phyloP scores from a whole-genome alignment of 2,113 vertebrate species.

The Dasyurus viverrinus region DNA sequence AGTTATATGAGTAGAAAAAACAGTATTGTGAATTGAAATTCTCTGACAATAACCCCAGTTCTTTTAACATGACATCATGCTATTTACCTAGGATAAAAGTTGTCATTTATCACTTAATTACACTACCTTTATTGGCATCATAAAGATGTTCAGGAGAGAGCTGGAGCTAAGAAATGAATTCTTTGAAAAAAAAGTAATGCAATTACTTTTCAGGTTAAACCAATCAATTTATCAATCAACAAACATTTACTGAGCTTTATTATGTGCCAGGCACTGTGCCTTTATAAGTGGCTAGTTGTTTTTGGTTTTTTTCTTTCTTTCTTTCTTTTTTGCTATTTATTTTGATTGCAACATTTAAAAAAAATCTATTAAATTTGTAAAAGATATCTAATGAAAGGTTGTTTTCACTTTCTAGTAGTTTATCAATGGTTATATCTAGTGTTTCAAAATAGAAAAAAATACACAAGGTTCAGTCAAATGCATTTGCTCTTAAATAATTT shows the following conservation, averaged over 20 bases:
- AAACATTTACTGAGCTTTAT: not conserved
- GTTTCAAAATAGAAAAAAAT: not conserved
- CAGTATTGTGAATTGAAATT: not conserved
- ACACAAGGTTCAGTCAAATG: not conserved
- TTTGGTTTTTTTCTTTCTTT: no score
- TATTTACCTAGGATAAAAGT: not conserved
- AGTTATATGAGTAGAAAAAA: not conserved
- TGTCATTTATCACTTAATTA: constrained; percentile 31
- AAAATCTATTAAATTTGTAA: no score
- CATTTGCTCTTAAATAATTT: not conserved
- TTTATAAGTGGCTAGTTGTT: not conserved
- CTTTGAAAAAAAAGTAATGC: not conserved
- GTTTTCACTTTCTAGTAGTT: not conserved
- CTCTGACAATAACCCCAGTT: not conserved
- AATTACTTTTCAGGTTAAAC: not conserved
- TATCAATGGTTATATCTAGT: not conserved
- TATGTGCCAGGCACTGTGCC: not conserved
- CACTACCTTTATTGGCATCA: constrained; percentile 40
- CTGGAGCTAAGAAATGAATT: constrained; percentile 23
- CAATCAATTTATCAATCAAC: not conserved
- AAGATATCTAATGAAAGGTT: no score
- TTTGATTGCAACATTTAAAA: not conserved
- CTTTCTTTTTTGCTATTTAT: not conserved
- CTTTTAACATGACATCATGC: not conserved
- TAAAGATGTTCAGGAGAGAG: constrained; percentile 43